Evolutionary conservation across 2,797 vertebrate genomes (phyloP), one percentile per base, ranked within the genome.

Genomic region (Iguana delicatissima): DNA sequence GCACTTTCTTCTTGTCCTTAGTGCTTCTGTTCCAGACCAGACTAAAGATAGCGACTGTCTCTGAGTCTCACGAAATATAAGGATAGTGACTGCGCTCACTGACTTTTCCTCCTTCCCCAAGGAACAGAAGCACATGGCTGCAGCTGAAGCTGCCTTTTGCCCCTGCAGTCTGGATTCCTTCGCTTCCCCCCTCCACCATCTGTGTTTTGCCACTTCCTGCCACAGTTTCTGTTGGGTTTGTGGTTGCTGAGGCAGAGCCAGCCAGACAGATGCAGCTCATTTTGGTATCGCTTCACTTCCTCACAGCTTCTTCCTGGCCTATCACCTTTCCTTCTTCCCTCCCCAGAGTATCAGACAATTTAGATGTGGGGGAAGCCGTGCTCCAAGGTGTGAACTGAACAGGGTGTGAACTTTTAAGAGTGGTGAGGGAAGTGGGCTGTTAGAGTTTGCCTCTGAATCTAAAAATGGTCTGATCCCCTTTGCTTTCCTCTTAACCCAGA

Each of bases 171-270:
- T 74, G 26, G 22, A 5, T n/a, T 10, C 46, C 79, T 26, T n/a
- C 18, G 4, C 86, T 69, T 72, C 87, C 79, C 22, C 59, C 26
- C 87, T 35, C 64, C 14, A 35, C 69, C 81, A 89, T 52, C 88
- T 84, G 88, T 24, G 42, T 57, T 2, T n/a, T 46, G 38, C 55
- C 57, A 84, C 69, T 84, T 89, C 88, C 81, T 84, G 81, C 81
- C 42, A 46, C 57, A 18, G 80, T 76, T 76, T 52, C 42, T 24
- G 69, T 22, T 16, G 50, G 32, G 46, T 46, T 76, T 89, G 88
- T 62, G 80, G 69, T 64, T 46, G 38, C 20, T 16, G 38, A 10
- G 55, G 55, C 64, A 84, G 50, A 72, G 18, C 42, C 32, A 62
- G 55, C 1, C 52, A 4, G 72, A 7, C 72, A 50, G 69, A 42